phyloP scores from a whole-genome alignment of 2,888 invertebrate species.

The Diabrotica balteata region DNA sequence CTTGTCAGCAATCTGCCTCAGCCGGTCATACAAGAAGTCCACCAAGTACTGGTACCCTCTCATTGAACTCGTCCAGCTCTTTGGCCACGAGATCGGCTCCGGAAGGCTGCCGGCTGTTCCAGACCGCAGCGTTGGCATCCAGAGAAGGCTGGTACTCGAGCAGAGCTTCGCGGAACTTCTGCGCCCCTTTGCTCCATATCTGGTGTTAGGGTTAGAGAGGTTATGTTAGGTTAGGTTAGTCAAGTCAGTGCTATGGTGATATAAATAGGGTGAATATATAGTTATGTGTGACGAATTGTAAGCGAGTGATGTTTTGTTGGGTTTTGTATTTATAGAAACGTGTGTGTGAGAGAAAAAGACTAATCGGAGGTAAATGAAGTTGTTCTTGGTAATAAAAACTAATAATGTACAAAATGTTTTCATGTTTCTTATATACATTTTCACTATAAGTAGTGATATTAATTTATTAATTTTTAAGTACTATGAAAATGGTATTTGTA shows the following conservation, averaged over 20 bases:
- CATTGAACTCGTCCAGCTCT: constrained; percentile 83
- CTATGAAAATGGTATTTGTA: no score
- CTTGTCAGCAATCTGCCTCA: constrained; percentile 72
- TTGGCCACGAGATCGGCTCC: constrained; percentile 78
- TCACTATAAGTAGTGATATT: no score
- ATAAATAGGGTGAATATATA: constrained; percentile 37
- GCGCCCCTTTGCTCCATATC: constrained; percentile 87
- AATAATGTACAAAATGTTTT: neutral
- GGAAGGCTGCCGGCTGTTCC: constrained; percentile 55
- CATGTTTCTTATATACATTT: neutral
- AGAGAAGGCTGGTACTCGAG: constrained; percentile 84
- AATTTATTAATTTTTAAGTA: no score
- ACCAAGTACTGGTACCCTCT: constrained; percentile 75
- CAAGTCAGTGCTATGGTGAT: constrained; percentile 38
- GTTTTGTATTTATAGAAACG: constrained; percentile 28
- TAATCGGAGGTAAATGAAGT: constrained; percentile 34
- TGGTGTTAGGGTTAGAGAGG: constrained; percentile 64
- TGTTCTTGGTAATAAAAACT: constrained; percentile 3
- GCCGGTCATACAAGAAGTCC: constrained; percentile 72
- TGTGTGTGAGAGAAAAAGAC: constrained; percentile 35
- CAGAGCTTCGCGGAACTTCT: constrained; percentile 82
- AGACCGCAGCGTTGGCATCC: constrained; percentile 64
- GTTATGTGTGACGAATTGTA: constrained; percentile 37
- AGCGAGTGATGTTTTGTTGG: constrained; percentile 37
- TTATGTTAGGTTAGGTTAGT: constrained; percentile 61